Base-by-base conservation (phyloP, 2,113 vertebrate genomes). In the Rousettus leschenaultii region DNA sequence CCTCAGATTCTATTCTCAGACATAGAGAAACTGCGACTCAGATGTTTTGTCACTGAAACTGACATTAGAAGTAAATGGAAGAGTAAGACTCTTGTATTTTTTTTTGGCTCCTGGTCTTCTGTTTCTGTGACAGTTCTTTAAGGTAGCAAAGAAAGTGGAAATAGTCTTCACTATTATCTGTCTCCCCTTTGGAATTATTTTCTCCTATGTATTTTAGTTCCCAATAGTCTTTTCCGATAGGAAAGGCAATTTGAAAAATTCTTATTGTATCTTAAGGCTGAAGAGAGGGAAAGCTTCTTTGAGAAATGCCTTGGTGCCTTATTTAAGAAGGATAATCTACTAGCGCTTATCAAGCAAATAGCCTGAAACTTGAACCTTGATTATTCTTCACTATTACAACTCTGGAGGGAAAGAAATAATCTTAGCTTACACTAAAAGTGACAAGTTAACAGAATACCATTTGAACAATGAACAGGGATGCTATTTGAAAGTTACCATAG, bases 341-440 rank as follows among this genome's bases (percentile, higher is more conserved):
- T 16, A 0, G 0, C 18, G 82, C 79, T 95, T 94, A 94, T 85
- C 90, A 66, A 33, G 87, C 74, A 43, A 13, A 68, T 40, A 95
- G 45, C n/a, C 82, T 90, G 85, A 82, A 97, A 97, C 57, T 61
- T 84, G 93, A 96, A 73, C 90, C 80, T 66, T 38, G 66, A 78
- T 45, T 73, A 73, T 95, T 89, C 78, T 78, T 97, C 74, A 75
- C 0, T 68, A 43, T 92, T 87, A 57, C 1, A 89, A 28, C 21
- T n/a, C n/a, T 80, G 43, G 45, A 86, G 33, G 61, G 73, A 61
- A 77, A 85, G 90, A 89, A 86, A 61, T 78, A 86, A 89, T 87
- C 79, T 92, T 89, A 68, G 57, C 45, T 97, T 85, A 87, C 57
- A 30, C 21, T 70, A 59, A 65, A 84, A 86, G n/a, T 79, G 92